A percentile compares a stretch with the other conserved stretches of the same genome.
These are phyloP conservation scores for Proteles cristata DNA, from an alignment of 2,113 vertebrate species.

Conservation along the genomic window DNA sequence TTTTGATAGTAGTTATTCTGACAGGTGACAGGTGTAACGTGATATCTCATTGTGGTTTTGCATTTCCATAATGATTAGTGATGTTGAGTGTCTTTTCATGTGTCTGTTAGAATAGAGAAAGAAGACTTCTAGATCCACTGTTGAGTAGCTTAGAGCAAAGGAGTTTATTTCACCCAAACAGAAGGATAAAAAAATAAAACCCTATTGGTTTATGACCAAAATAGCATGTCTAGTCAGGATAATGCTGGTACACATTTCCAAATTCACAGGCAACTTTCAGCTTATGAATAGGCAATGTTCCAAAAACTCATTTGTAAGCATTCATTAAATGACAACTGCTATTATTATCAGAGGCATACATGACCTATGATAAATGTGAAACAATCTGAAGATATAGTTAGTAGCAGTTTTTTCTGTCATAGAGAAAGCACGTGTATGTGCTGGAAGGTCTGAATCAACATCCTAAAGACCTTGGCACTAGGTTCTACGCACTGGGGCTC, in stretches of 20 bases:
- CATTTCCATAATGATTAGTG: neutral
- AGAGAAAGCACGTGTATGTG: neutral
- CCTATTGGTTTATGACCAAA: neutral
- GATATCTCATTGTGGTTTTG: neutral
- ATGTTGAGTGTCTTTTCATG: neutral
- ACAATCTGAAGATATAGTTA: neutral
- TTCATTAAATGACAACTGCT: neutral
- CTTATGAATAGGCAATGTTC: neutral
- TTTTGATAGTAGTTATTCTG: neutral
- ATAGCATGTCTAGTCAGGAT: neutral
- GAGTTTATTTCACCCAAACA: neutral
- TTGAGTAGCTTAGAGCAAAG: neutral
- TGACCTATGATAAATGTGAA: neutral
- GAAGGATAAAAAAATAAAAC: neutral
- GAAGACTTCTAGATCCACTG: neutral
- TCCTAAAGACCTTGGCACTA: neutral
- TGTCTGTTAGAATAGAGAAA: neutral
- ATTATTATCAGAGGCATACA: neutral
- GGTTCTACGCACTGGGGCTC: neutral
- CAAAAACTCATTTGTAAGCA: neutral
- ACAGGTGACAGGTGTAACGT: neutral
- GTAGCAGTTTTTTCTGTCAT: neutral
- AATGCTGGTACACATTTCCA: neutral
- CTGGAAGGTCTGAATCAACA: neutral
- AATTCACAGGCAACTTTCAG: neutral